These are phyloP conservation scores for Coremacera marginata DNA, from an alignment of 2,888 invertebrate species.

Conservation along the genomic window DNA sequence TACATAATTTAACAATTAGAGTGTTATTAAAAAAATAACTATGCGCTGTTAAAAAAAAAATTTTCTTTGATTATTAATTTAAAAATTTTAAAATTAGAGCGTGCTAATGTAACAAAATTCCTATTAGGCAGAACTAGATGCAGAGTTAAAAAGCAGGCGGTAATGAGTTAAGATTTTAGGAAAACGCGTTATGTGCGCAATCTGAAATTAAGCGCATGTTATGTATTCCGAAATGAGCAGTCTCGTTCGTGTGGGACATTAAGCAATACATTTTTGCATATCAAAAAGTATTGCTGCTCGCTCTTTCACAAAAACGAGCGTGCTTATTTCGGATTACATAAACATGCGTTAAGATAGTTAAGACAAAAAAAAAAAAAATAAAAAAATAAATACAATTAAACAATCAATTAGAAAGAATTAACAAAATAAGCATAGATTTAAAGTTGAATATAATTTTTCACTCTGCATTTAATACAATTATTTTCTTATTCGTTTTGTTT, in stretches of 20 bases:
- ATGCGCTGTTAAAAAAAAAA: constrained; percentile 4
- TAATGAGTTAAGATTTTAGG: neutral
- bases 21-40: constrained; percentile 22
- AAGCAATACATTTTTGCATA: no score
- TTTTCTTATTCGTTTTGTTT: constrained; percentile 9
- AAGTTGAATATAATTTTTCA: neutral
- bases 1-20: constrained; percentile 33
- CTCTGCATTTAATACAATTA: constrained; percentile 29
- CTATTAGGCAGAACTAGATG: neutral
- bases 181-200: neutral
- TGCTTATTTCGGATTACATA: no score
- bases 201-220: no score
- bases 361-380: neutral
- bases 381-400: neutral
- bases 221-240: no score
- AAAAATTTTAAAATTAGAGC: neutral
- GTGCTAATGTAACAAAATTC: neutral
- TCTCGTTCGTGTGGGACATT: no score
- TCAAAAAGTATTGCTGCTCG: no score
- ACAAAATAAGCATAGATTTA: neutral
- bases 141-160: neutral
- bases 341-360: neutral
- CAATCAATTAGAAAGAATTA: constrained; percentile 12
- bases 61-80: neutral
- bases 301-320: no score